Percentiles rank a stretch among this genome's conserved stretches.
Evolutionary conservation across 2,888 invertebrate genomes (phyloP).

Genomic region (Pomacea canaliculata): DNA sequence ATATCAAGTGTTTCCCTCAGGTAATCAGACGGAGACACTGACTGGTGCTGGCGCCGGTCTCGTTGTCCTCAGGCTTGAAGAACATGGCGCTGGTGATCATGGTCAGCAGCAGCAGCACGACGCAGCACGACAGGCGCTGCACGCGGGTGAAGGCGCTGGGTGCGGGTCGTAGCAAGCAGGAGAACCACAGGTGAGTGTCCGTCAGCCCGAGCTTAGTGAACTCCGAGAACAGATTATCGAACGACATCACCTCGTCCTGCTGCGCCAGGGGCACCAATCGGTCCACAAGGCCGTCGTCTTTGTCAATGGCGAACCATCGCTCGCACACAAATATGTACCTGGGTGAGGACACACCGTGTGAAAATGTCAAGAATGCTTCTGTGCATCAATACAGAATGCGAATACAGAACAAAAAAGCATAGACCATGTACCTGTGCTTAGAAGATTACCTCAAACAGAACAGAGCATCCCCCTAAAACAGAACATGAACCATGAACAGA

Average conservation of each 20-base stretch:
- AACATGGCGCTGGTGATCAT: constrained; percentile 44
- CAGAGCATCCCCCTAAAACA: too few species aligned
- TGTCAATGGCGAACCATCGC: constrained; percentile 68
- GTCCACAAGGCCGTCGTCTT: constrained; percentile 69
- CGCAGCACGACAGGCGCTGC: constrained; percentile 37
- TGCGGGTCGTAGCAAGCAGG: constrained; percentile 69
- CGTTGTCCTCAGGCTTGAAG: constrained; percentile 25
- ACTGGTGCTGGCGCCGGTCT: constrained; percentile 18
- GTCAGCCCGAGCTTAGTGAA: constrained; percentile 64
- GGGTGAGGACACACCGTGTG: constrained; percentile 10
- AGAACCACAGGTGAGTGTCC: constrained; percentile 72
- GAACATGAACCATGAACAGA: too few species aligned
- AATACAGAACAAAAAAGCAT: too few species aligned
- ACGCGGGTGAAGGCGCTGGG: constrained; percentile 64
- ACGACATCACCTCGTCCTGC: constrained; percentile 63
- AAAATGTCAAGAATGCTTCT: not conserved
- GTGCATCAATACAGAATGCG: too few species aligned
- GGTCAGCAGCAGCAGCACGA: constrained; percentile 33
- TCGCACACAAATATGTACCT: constrained; percentile 62
- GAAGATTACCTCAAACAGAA: too few species aligned
- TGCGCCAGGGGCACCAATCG: constrained; percentile 66
- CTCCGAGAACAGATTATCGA: constrained; percentile 66
- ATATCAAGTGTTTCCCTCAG: not conserved
- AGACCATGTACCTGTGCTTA: too few species aligned
- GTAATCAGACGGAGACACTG: not conserved